These are phyloP conservation scores for Pogonocherus hispidulus DNA, from an alignment of 2,888 invertebrate genomes.

Conservation along the genomic window DNA sequence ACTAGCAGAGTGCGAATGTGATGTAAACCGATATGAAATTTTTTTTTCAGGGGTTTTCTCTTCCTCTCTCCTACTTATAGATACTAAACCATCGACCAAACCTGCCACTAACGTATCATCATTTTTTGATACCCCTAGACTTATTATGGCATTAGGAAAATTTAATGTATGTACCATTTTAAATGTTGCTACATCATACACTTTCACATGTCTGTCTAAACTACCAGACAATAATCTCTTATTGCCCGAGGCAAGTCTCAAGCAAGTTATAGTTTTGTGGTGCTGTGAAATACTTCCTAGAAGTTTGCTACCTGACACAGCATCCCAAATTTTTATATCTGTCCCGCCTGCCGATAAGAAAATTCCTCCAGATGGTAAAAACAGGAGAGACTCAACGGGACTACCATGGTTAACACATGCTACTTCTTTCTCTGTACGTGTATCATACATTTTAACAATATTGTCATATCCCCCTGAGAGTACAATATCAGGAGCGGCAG, in stretches of 20 bases:
- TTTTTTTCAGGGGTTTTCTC: conserved; percentile 68
- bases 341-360: conserved; percentile 87
- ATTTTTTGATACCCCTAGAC: conserved; percentile 81
- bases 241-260: conserved; percentile 85
- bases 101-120: conserved; percentile 92
- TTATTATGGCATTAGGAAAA: conserved; percentile 91
- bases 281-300: conserved; percentile 90
- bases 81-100: conserved; percentile 92
- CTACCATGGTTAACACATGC: conserved; percentile 87
- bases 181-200: conserved; percentile 90
- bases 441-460: conserved; percentile 89
- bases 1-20: conserved; percentile 55
- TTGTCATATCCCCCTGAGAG: conserved; percentile 93
- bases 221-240: conserved; percentile 90
- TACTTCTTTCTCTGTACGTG: conserved; percentile 78
- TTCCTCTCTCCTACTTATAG: conserved; percentile 84
- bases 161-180: conserved; percentile 90
- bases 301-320: conserved; percentile 87
- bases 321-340: conserved; percentile 94
- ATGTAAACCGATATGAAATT: conserved; percentile 70
- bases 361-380: conserved; percentile 90
- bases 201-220: conserved; percentile 93
- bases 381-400: conserved; percentile 90
- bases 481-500: conserved; percentile 81
- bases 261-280: conserved; percentile 94